Evolutionary conservation across 2,113 vertebrate genomes (phyloP).

Genomic region (Corythoichthys intestinalis): DNA sequence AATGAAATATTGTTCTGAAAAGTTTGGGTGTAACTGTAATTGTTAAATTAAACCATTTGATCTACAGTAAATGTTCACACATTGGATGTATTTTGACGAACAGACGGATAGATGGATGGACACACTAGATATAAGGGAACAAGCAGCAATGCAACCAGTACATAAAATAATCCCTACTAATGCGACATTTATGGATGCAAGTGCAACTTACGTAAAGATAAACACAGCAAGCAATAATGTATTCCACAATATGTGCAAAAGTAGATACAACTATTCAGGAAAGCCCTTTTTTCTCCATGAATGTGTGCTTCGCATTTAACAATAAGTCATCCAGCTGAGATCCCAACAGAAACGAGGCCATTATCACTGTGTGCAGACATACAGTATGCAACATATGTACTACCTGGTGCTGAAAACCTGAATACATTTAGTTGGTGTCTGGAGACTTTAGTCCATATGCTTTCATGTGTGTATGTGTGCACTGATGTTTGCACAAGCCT

Average conservation of each 20-base stretch:
- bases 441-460: constrained; percentile 21
- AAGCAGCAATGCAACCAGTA: constrained; percentile 12
- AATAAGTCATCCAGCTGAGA: constrained; percentile 48
- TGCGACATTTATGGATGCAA: constrained; percentile 24
- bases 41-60: neutral
- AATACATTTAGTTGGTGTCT: constrained; percentile 32
- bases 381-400: constrained; percentile 43
- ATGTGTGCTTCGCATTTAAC: constrained; percentile 37
- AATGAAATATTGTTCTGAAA: neutral
- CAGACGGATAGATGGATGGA: too few species aligned
- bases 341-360: constrained; percentile 43
- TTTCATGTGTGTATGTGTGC: constrained; percentile 5
- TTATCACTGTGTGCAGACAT: constrained; percentile 45
- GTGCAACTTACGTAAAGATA: constrained; percentile 31
- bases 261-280: constrained; percentile 31
- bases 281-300: constrained; percentile 18
- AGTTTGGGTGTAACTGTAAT: neutral
- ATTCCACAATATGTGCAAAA: constrained; percentile 27
- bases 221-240: constrained; percentile 27
- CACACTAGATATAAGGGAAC: neutral
- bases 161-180: constrained; percentile 5
- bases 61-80: too few species aligned
- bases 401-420: constrained; percentile 35
- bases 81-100: too few species aligned
- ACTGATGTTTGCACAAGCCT: constrained; percentile 5